Evolutionary conservation across 2,113 vertebrate genomes (phyloP).

Genomic region (Octodon degus): DNA sequence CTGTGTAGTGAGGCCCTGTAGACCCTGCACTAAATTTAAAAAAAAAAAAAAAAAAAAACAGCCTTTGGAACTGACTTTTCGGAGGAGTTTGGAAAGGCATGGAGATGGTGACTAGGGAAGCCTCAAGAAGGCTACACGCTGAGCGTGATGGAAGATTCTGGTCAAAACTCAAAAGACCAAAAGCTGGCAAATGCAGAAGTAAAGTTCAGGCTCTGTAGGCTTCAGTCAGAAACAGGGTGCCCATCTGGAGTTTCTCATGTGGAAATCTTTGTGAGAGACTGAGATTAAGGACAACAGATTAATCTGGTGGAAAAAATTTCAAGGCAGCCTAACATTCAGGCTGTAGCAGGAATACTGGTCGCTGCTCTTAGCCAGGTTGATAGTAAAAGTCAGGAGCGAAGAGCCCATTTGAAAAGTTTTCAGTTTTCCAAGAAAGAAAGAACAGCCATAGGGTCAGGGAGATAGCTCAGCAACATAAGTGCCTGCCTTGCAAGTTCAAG

Average conservation of each 20-base stretch:
- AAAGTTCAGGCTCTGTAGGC: not conserved
- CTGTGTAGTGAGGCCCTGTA: no score
- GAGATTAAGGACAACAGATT: not conserved
- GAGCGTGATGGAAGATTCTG: not conserved
- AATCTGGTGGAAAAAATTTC: not conserved
- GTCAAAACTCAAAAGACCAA: not conserved
- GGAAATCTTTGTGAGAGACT: not conserved
- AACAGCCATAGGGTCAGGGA: no score
- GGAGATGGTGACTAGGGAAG: not conserved
- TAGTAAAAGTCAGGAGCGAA: not conserved
- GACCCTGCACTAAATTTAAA: no score
- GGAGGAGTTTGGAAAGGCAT: not conserved
- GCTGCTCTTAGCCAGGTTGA: not conserved
- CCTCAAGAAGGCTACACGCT: not conserved
- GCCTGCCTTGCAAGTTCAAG: no score
- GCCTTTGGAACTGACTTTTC: not conserved
- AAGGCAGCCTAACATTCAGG: not conserved
- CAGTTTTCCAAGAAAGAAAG: not conserved
- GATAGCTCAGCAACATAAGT: no score
- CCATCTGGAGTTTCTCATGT: not conserved
- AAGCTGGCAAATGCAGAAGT: not conserved
- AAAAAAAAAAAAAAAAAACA: no score
- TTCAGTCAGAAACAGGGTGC: not conserved
- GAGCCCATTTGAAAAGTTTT: not conserved
- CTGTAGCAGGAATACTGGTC: not conserved